Conservation (phyloP, 2,113 vertebrate genomes). For the Oxyruncus cristatus region DNA sequence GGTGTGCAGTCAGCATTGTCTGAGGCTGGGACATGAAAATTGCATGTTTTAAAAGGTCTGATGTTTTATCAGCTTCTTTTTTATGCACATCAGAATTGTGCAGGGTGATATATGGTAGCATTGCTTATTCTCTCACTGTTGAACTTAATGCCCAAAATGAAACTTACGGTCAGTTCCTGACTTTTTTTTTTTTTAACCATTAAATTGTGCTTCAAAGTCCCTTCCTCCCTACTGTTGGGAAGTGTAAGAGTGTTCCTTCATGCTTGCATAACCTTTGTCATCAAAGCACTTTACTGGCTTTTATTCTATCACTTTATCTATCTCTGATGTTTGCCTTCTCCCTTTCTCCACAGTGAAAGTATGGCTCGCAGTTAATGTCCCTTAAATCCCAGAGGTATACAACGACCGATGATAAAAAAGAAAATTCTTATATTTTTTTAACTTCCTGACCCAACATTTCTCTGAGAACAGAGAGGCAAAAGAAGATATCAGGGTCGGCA, state of each 20-base stretch:
- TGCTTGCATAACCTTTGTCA: conserved; percentile 67
- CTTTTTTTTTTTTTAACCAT: conserved; percentile 35
- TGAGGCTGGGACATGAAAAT: background rate
- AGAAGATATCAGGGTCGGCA: background rate
- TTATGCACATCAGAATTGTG: background rate
- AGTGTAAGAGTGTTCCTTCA: conserved; percentile 51
- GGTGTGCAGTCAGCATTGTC: background rate
- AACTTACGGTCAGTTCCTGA: background rate
- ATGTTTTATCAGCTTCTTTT: background rate
- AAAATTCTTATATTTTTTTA: conserved; percentile 53
- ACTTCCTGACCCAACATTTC: conserved; percentile 19
- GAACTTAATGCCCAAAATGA: background rate
- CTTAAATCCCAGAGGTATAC: conserved; percentile 52
- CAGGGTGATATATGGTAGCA: background rate
- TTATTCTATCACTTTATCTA: conserved; percentile 69
- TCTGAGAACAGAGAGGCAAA: background rate
- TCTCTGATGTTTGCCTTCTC: conserved; percentile 63
- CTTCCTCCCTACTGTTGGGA: conserved; percentile 36
- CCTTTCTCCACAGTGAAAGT: conserved; percentile 31
- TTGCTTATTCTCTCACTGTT: background rate
- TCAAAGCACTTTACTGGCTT: conserved; percentile 69
- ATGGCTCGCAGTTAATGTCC: conserved; percentile 51
- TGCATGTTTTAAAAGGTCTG: background rate
- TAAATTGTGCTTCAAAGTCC: conserved; percentile 54
- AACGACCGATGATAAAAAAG: conserved; percentile 30